Evolutionary conservation across 2,888 invertebrate species (phyloP).

Genomic region (Drosophila pegasa): DNA sequence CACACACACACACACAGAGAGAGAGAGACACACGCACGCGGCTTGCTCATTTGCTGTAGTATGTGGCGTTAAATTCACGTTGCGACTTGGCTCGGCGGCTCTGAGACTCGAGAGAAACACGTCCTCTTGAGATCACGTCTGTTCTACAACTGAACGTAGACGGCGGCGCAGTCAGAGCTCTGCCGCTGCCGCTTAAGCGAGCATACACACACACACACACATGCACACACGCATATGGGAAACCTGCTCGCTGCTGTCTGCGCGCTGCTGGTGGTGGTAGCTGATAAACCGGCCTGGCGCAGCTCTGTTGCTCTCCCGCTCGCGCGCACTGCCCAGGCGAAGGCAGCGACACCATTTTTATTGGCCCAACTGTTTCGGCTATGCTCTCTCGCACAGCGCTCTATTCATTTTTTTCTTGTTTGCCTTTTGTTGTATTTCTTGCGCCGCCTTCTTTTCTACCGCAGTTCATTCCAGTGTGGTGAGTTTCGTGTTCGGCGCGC

Average conservation of each 20-base stretch:
- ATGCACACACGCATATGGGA: conserved; percentile 4
- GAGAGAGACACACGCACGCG: conserved; percentile 58
- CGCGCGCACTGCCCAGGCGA: conserved; percentile 19
- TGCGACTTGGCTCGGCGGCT: conserved; percentile 41
- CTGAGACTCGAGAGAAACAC: conserved; percentile 73
- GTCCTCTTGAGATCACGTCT: conserved; percentile 85
- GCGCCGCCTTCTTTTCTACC: conserved; percentile 77
- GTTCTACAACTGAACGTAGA: conserved; percentile 83
- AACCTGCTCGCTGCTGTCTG: conserved; percentile 17
- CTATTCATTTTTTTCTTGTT: conserved; percentile 49
- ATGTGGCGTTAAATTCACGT: conserved; percentile 39
- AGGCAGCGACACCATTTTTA: conserved; percentile 78
- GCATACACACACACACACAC: conserved; percentile 35
- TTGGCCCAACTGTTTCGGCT: conserved; percentile 65
- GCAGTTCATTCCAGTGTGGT: conserved; percentile 73
- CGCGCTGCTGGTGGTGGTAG: conserved; percentile 44
- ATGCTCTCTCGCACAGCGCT: conserved; percentile 51
- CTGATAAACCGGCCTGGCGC: conserved; percentile 61
- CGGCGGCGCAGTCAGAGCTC: conserved; percentile 47
- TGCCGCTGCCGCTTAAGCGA: conserved; percentile 29
- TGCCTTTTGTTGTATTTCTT: conserved; percentile 56
- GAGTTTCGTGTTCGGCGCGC: conserved; percentile 51
- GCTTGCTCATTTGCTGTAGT: conserved; percentile 35
- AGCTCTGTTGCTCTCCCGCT: conserved; percentile 40
- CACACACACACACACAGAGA: conserved; percentile 23